Evolutionary conservation across 2,797 vertebrate species (phyloP).

Genomic region (Chromis chromis): DNA sequence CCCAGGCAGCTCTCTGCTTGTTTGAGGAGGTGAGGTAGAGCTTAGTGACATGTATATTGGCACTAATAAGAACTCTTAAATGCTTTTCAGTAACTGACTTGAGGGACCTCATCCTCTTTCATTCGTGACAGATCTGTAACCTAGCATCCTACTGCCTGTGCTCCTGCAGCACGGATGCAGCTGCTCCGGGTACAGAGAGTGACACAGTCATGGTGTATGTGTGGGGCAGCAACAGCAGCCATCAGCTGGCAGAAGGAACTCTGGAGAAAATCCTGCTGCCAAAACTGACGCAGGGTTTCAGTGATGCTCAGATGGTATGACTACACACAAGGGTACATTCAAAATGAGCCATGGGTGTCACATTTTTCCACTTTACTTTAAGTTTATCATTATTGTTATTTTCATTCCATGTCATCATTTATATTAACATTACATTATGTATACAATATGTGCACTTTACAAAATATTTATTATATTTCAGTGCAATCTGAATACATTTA

Average conservation of each 20-base stretch:
- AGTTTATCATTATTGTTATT: no score
- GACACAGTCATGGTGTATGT: conserved; percentile 86
- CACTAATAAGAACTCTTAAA: not conserved
- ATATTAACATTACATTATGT: not conserved
- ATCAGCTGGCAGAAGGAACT: conserved; percentile 89
- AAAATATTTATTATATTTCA: not conserved
- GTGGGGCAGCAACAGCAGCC: conserved; percentile 90
- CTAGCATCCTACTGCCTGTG: conserved; percentile 87
- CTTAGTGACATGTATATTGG: not conserved
- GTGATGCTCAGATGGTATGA: conserved; percentile 87
- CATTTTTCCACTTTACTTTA: not conserved
- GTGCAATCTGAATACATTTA: no score
- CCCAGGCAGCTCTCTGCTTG: conserved; percentile 85
- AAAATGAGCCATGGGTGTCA: not conserved
- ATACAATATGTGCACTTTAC: no score
- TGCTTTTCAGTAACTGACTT: conserved; percentile 6
- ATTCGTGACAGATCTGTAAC: conserved; percentile 82
- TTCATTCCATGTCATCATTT: not conserved
- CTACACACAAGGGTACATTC: not conserved
- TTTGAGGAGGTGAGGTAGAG: conserved; percentile 84
- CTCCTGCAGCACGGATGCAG: conserved; percentile 82
- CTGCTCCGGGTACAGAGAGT: conserved; percentile 72
- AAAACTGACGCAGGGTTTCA: conserved; percentile 88
- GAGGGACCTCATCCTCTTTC: conserved; percentile 10
- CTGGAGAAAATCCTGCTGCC: conserved; percentile 89